Evolutionary conservation across 2,113 vertebrate genomes (phyloP), one percentile per base, ranked within the genome.

Genomic region (Oostethus manadensis): DNA sequence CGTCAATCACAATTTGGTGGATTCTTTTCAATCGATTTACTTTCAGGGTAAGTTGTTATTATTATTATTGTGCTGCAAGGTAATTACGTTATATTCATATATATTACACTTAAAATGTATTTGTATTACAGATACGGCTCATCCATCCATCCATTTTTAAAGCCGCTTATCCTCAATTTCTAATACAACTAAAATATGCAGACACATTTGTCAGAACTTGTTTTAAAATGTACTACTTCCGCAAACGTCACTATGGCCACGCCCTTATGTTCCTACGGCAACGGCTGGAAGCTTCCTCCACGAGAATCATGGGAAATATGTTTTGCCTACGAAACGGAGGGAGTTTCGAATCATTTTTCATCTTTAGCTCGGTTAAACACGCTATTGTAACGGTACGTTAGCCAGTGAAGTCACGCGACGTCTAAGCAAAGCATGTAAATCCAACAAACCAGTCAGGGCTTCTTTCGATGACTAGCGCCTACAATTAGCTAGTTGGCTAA

Each of bases 311-410:
- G 84, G 86, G 88, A 84, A 81, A 60, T 2, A 7, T 5, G 29
- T 44, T 42, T 57, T 22, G 56, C 44, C 42, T 23, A 56, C 45
- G 76, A 70, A 80, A 65, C 68, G 75, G 87, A 87, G 87, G 87
- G 87, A 90, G 79, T 87, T 90, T 90, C 78, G 80, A 91, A 90
- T 77, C 50, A 57, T 66, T 66, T 73, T 23, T 22, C 17, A 29
- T 17, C 8, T 53, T 65, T 58, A 68, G 40, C 35, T 2, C 35
- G n/a, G n/a, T 59, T 18, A 16, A 70, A 64, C 9, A 16, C 18
- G 3, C 4, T n/a, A 64, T 38, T 26, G 1, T 0, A 10, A 0
- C 1, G 1, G 20, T 60, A 7, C 5, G 15, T 15, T 9, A 15
- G 4, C 1, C 8, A 2, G 10, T 18, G 0, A 3, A 35, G 4